These are phyloP conservation scores for Eretmochelys imbricata DNA, from an alignment of 2,113 vertebrate genomes.

Conservation along the genomic window DNA sequence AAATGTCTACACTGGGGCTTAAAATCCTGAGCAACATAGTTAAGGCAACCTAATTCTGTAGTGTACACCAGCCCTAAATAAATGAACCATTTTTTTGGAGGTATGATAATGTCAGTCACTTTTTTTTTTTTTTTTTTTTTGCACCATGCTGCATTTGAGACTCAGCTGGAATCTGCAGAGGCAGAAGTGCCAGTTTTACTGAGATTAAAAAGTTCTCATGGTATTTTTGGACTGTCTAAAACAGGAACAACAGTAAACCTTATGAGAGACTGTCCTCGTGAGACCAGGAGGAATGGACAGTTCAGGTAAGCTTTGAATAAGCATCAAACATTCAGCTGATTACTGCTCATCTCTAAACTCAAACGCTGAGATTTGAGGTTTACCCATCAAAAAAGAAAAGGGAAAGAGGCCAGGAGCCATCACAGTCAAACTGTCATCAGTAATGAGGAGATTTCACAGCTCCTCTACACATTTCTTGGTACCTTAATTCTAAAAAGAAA, in stretches of 20 bases:
- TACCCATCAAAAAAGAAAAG: conserved; percentile 28
- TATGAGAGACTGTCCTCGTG: background rate
- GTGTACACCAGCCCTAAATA: background rate
- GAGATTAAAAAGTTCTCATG: conserved; percentile 13
- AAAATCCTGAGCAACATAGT: background rate
- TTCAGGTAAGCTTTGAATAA: conserved; percentile 55
- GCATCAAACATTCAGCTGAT: conserved; percentile 21
- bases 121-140: background rate
- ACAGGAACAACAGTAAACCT: background rate
- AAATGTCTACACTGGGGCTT: background rate
- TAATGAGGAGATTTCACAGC: background rate
- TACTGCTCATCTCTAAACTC: conserved; percentile 20
- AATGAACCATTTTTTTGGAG: background rate
- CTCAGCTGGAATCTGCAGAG: background rate
- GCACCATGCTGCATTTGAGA: background rate
- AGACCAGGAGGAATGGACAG: background rate
- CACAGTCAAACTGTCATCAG: background rate
- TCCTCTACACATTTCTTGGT: background rate
- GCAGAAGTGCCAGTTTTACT: background rate
- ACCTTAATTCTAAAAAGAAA: background rate
- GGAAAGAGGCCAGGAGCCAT: conserved; percentile 4
- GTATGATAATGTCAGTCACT: background rate
- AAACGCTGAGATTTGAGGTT: conserved; percentile 30
- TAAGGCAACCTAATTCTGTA: background rate
- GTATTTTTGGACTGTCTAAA: conserved; percentile 13